Percentiles rank a stretch among this genome's conserved stretches.
Evolutionary conservation across 2,888 invertebrate genomes (phyloP).

Genomic region (Agrenia bidenticulata): DNA sequence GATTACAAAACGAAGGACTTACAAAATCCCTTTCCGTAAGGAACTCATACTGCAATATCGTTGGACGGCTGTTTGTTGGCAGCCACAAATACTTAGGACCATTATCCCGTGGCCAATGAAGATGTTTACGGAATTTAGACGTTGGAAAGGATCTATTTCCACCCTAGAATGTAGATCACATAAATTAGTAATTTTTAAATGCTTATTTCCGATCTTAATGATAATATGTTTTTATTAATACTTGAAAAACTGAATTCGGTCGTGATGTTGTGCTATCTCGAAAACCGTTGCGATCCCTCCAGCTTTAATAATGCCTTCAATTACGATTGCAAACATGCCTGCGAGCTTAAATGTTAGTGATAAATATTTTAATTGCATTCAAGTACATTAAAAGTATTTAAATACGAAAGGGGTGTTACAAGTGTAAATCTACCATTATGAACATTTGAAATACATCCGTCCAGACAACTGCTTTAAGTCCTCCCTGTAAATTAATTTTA

Average conservation of each 20-base stretch:
- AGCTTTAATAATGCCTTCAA: slow-evolving; percentile 41
- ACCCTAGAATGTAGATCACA: slow-evolving; percentile 29
- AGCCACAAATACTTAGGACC: slow-evolving; percentile 52
- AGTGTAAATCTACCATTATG: no score
- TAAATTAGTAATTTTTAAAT: no score
- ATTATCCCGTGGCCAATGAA: slow-evolving; percentile 46
- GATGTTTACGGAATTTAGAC: slow-evolving; percentile 41
- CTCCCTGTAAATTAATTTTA: slow-evolving; percentile 62
- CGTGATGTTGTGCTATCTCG: slow-evolving; percentile 32
- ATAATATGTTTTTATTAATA: slow-evolving; percentile 4
- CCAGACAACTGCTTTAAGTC: slow-evolving; percentile 78
- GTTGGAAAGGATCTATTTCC: slow-evolving; percentile 40
- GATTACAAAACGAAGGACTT: slow-evolving; percentile 1
- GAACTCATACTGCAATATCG: slow-evolving; percentile 51
- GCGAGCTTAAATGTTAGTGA: no score
- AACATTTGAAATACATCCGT: slow-evolving; percentile 60
- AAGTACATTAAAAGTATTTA: no score
- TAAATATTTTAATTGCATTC: no score
- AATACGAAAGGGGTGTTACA: no score
- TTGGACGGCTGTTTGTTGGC: slow-evolving; percentile 53
- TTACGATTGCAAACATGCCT: slow-evolving; percentile 37
- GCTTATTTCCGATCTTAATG: neutral
- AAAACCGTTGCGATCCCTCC: slow-evolving; percentile 45
- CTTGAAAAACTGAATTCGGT: slow-evolving; percentile 40
- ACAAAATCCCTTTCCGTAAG: slow-evolving; percentile 47